Conservation (phyloP, 2,797 vertebrate species). For the Lepilemur septentrionalis region DNA sequence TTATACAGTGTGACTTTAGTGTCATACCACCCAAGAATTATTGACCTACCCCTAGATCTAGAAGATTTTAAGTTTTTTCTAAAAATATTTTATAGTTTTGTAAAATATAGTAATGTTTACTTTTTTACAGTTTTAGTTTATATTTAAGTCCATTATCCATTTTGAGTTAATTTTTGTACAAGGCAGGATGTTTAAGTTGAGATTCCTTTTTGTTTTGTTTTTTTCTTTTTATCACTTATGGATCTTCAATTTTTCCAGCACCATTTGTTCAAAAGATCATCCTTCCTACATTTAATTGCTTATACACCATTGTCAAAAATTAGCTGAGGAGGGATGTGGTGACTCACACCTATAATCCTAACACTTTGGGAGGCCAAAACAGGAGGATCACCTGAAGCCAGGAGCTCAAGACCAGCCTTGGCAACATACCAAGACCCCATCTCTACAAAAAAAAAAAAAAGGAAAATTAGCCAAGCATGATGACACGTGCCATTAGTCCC, state of each 20-base stretch:
- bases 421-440: too few relatives aligned
- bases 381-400: too few relatives aligned
- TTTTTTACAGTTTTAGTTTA: not conserved
- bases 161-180: not conserved
- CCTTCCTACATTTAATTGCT: not conserved
- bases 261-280: not conserved
- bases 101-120: not conserved
- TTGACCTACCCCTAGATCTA: not conserved
- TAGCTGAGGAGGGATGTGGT: not conserved
- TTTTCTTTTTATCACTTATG: not conserved
- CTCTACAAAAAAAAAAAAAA: too few relatives aligned
- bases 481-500: too few relatives aligned
- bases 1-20: not conserved
- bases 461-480: too few relatives aligned
- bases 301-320: not conserved
- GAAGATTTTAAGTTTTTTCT: not conserved
- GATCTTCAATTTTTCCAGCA: not conserved
- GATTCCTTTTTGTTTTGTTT: not conserved
- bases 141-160: not conserved
- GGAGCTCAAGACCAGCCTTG: too few relatives aligned
- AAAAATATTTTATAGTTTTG: not conserved
- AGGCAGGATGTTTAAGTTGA: not conserved
- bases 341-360: too few relatives aligned
- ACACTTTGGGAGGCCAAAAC: too few relatives aligned
- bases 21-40: not conserved